Evolutionary conservation across 2,113 vertebrate genomes (phyloP), one percentile per base, ranked within the genome.

Genomic region (Platycercus adscitus): DNA sequence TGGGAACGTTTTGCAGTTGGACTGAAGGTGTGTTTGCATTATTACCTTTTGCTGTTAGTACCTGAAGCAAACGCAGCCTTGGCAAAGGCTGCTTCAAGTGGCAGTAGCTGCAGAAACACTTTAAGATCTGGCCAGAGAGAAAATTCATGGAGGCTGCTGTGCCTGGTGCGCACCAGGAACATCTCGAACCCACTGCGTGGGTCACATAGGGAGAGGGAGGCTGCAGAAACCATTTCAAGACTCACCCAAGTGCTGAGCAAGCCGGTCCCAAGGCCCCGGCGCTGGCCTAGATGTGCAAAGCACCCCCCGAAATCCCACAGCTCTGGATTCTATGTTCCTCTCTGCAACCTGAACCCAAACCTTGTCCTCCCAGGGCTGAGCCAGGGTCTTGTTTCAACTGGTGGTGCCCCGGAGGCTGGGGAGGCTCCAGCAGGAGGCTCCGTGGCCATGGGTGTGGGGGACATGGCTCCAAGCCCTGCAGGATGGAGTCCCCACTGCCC

Each of bases 181-280:
- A 33, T 17, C 58, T 39, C 33, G 14, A 35, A 33, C 9, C 2
- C 9, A 2, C 7, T 0, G 1, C 26, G 11, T 1, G 33, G 37
- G 64, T 43, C 44, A 46, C 2, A 0, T 14, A 31, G 29, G 26
- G 24, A 60, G 10, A 31, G 6, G 17, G 14, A 60, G 3, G 26
- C 53, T 66, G 43, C n/a, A 77, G 63, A 78, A 87, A 81, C 13
- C 2, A 37, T 37, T 89, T 66, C 7, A 70, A 46, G 18, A 63
- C 43, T 47, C 9, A 18, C 5, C 31, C 1, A 24, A 31, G 23
- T 2, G 37, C 61, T 60, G 33, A 75, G 43, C 31, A 37, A 87
- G 61, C 19, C 0, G 0, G 17, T 18, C 49, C 21, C 1, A 0
- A 31, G 23, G 64, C 5, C 0, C 35, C 3, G 0, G 28, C 10